Evolutionary conservation across 2,113 vertebrate species (phyloP).

Genomic region (Xiphophorus hellerii): DNA sequence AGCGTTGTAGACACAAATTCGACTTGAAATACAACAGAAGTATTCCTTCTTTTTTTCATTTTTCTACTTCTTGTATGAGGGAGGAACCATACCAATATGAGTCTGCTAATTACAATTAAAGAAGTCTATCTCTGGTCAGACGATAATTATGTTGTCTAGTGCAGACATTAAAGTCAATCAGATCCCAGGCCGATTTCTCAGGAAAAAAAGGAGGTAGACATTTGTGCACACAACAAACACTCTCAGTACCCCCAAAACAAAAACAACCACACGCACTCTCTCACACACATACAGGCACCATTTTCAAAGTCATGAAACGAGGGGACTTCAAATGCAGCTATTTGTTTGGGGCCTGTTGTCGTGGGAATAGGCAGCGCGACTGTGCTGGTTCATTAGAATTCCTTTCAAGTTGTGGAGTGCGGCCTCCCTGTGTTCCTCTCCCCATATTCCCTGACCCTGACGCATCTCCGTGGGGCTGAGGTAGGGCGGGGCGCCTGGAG

Average conservation of each 20-base stretch:
- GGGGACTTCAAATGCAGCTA: conserved; percentile 86
- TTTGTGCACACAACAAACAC: conserved; percentile 44
- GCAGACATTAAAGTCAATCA: conserved; percentile 67
- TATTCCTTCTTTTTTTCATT: conserved; percentile 11
- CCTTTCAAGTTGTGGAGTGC: conserved; percentile 84
- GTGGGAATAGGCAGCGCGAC: conserved; percentile 82
- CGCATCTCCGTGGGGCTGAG: conserved; percentile 77
- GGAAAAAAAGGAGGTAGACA: conserved; percentile 50
- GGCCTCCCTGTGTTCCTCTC: conserved; percentile 81
- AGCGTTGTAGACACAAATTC: conserved; percentile 13
- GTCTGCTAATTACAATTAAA: conserved; percentile 50
- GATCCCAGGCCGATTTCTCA: conserved; percentile 65
- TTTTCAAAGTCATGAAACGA: conserved; percentile 83
- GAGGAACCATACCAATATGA: conserved; percentile 19
- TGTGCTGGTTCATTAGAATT: conserved; percentile 84
- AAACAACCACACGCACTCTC: conserved; percentile 56
- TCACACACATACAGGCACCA: conserved; percentile 57
- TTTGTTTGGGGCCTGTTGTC: conserved; percentile 86
- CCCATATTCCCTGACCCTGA: conserved; percentile 83
- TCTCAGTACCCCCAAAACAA: conserved; percentile 67
- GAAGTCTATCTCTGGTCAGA: conserved; percentile 60
- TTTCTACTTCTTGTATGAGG: background rate
- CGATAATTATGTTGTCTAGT: conserved; percentile 67
- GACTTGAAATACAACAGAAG: conserved; percentile 15
- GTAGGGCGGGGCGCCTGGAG: conserved; percentile 71